Evolutionary conservation across 2,888 invertebrate genomes (phyloP), one percentile per base, ranked within the genome.

Genomic region (Tachystola acroxantha): DNA sequence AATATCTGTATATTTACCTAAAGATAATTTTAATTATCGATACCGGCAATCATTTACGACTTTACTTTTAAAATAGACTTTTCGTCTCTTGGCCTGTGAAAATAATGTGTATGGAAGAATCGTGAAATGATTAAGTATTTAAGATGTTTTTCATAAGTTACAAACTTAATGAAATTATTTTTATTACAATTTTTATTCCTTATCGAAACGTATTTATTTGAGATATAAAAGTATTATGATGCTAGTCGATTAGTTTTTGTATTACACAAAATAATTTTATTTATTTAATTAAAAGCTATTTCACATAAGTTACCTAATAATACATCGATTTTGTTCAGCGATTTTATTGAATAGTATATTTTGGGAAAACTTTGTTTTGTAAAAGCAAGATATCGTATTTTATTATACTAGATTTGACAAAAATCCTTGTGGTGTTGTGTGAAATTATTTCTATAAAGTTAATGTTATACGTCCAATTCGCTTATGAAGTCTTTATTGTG

Each of bases 21-120:
- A n/a, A n/a, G n/a, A n/a, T n/a, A n/a, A n/a, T n/a, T n/a, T n/a
- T n/a, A n/a, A n/a, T n/a, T n/a, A n/a, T n/a, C 9, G 11, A n/a
- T 9, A 20, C 20, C 11, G 26, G 26, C 26, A 27, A 27, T 4
- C 6, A 5, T 27, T 27, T 10, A 27, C 27, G 10, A 27, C 20
- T 39, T 34, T 40, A 46, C 53, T 73, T 78, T 77, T 77, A 74
- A 75, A 74, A 76, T 77, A 74, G 75, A 74, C 72, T 73, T 54
- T 58, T 77, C 72, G 79, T 77, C 63, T 63, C 65, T 75, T 70
- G 77, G 74, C 77, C 76, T 76, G 71, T 66, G 59, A 72, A 64
- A 57, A 57, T 57, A 67, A 61, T 51, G 59, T 55, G 55, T 60
- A 57, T 50, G 51, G 50, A 53, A 39, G 35, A 38, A 43, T 42